phyloP scores from a whole-genome alignment of 2,113 vertebrate genomes.

The Emydura subglobosa region DNA sequence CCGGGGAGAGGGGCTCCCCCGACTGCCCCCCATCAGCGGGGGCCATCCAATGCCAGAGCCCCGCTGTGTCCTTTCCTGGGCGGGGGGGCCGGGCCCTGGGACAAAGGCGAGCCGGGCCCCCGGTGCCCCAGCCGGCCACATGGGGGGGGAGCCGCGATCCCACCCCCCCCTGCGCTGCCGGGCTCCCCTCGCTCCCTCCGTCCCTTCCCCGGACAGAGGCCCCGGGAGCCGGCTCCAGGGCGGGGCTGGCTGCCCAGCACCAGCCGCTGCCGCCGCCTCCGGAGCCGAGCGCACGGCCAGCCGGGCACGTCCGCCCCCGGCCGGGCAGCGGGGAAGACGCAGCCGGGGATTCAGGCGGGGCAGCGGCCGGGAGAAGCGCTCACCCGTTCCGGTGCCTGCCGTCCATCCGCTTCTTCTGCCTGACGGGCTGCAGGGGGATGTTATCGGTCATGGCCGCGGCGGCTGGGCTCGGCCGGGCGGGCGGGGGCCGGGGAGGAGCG shows the following conservation, averaged over 20 bases:
- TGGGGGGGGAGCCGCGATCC: no score
- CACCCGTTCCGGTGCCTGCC: slow-evolving; percentile 89
- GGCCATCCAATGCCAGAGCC: no score
- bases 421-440: slow-evolving; percentile 93
- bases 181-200: no score
- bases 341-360: background rate
- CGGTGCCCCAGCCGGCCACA: background rate
- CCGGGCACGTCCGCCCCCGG: background rate
- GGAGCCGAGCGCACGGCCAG: background rate
- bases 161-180: background rate
- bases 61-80: no score
- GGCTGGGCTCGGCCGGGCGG: slow-evolving; percentile 72
- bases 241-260: background rate
- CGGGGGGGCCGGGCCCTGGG: no score
- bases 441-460: slow-evolving; percentile 92
- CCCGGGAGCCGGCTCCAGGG: background rate
- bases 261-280: background rate
- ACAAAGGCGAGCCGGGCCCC: no score
- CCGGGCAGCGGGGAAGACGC: no score
- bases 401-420: slow-evolving; percentile 92
- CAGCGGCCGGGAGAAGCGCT: slow-evolving; percentile 51
- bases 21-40: no score
- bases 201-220: background rate
- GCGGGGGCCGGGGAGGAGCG: background rate
- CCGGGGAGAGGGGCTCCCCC: no score